Base-by-base conservation (phyloP, 2,113 vertebrate genomes). In the Oplegnathus fasciatus region DNA sequence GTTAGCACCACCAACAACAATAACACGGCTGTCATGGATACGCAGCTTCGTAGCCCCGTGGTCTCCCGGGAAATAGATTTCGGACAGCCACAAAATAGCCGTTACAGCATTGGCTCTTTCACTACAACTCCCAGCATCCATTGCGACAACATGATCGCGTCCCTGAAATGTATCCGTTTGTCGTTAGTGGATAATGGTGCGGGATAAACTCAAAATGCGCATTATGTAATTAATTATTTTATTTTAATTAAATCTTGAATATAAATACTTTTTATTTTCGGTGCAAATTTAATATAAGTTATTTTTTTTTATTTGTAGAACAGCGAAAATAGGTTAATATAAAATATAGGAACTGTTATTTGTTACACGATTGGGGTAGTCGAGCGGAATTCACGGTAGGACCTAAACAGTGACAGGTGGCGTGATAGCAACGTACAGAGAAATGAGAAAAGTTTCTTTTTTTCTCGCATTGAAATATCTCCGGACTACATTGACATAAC, bases 1-100 rank as follows among this genome's bases (percentile, higher is more conserved):
- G 48, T 46, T 89, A 91, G 86, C 86, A 77, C 28, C 64, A 83
- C 28, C 80, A 86, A 89, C 86, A 94, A 95, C 93, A 94, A 93
- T 89, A 91, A 88, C 78, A 78, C 81, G 80, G 94, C 88, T 95
- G 94, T 94, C 95, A 96, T 96, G 94, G 96, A 95, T 89, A 96
- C 94, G 81, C 72, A 82, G 82, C 54, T 42, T 78, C 32, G 48
- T 48, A 1, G 1, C 32, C 75, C 50, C 84, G 76, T 9, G 22
- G 89, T 2, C 66, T 92, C 62, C 52, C 55, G 94, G 95, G 94
- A 94, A 93, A 88, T 85, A 8, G 69, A 94, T 89, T 94, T 92
- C 42, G 10, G 44, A 9, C 1, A 1, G 2, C 1, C 11, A 0
- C 14, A 14, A 18, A 71, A 44, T 30, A n/a, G n/a, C 40, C 4